A percentile compares a stretch with the other conserved stretches of the same genome.
Conservation (phyloP, 2,113 vertebrate species). For the Crocuta crocuta region DNA sequence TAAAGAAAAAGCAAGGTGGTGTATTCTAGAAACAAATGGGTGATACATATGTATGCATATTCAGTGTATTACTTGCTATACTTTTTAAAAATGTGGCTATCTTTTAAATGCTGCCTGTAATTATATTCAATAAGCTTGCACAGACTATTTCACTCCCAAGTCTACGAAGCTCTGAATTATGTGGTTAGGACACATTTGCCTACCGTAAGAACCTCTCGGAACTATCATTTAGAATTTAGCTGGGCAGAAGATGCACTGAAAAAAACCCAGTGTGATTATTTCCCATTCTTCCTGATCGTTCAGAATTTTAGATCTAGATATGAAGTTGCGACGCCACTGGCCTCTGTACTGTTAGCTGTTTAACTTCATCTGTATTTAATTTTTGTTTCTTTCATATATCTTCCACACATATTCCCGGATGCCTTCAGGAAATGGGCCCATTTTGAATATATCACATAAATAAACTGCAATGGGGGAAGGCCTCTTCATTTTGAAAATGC, state of each 20-base stretch:
- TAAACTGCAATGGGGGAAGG: constrained; percentile 18
- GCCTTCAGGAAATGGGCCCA: constrained; percentile 59
- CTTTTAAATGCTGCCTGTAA: background rate
- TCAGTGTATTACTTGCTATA: background rate
- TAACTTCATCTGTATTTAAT: constrained; percentile 68
- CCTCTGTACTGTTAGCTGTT: constrained; percentile 52
- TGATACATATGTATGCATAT: background rate
- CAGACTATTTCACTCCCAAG: background rate
- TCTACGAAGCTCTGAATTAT: background rate
- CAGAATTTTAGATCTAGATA: background rate
- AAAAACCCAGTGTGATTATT: background rate
- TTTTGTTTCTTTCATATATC: constrained; percentile 70
- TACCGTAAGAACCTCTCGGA: background rate
- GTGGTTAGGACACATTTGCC: background rate
- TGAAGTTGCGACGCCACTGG: background rate
- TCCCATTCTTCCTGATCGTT: constrained; percentile 37
- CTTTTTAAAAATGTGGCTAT: background rate
- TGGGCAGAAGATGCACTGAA: background rate
- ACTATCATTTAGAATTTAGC: constrained; percentile 42
- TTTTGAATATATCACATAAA: constrained; percentile 76
- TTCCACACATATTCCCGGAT: constrained; percentile 57
- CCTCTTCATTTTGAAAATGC: constrained; percentile 65
- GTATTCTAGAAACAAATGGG: background rate
- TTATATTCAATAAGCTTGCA: background rate
- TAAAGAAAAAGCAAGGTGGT: background rate